These are phyloP conservation scores for Mylabris sibirica DNA, from an alignment of 2,888 invertebrate genomes.

Conservation along the genomic window DNA sequence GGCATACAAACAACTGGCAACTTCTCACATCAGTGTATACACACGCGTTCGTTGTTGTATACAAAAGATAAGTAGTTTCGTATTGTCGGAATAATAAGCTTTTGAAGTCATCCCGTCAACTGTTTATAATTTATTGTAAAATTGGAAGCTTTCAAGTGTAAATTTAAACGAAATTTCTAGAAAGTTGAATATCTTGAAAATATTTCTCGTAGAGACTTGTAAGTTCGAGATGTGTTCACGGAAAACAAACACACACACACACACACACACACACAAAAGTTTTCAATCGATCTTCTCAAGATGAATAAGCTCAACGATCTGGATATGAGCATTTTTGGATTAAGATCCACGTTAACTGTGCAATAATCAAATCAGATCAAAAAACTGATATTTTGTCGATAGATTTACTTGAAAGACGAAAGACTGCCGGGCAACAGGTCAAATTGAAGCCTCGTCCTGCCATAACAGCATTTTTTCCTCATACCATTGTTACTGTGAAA, in stretches of 20 bases:
- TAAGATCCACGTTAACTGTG: neutral
- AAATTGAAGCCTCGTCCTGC: too few species aligned
- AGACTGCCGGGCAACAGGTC: too few species aligned
- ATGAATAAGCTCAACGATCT: neutral
- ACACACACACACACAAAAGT: neutral
- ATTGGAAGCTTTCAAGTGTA: conserved; percentile 40
- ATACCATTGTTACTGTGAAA: too few species aligned
- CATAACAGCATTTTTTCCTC: too few species aligned
- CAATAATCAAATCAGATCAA: neutral
- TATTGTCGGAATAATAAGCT: conserved; percentile 20
- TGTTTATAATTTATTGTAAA: conserved; percentile 44
- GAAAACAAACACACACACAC: too few species aligned
- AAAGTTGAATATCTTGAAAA: conserved; percentile 7
- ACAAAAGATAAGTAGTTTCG: conserved; percentile 19
- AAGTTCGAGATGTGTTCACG: neutral
- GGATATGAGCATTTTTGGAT: neutral
- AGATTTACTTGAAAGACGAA: neutral
- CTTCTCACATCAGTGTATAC: conserved; percentile 21
- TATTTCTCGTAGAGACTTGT: neutral
- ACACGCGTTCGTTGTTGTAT: too few species aligned
- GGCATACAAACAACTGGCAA: conserved; percentile 17
- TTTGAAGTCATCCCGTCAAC: conserved; percentile 43
- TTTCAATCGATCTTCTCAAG: neutral
- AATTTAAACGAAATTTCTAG: conserved; percentile 37
- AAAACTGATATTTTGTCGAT: neutral